These are phyloP conservation scores for Pelecanus crispus DNA, from an alignment of 2,113 vertebrate genomes.

Conservation along the genomic window DNA sequence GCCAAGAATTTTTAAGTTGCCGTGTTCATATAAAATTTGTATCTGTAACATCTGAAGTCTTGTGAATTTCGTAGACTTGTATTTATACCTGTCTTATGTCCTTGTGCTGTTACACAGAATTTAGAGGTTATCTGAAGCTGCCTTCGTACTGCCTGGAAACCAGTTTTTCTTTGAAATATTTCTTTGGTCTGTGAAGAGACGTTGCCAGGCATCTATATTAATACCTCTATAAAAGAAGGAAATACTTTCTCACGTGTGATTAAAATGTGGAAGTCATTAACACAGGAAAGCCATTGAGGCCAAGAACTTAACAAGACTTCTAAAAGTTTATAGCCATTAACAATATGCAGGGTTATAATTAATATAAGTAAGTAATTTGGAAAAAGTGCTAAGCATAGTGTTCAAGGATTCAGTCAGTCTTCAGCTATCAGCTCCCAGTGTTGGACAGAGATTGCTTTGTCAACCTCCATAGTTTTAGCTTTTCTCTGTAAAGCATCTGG, in stretches of 20 bases:
- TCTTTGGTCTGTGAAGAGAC: neutral
- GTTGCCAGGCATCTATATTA: neutral
- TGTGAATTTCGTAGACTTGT: neutral
- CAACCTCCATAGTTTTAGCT: neutral
- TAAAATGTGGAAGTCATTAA: conserved; percentile 45
- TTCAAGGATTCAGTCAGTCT: neutral
- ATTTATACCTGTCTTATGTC: neutral
- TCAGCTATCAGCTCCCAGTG: neutral
- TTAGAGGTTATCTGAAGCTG: neutral
- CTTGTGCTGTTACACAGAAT: neutral
- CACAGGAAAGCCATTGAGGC: neutral
- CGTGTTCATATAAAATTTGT: neutral
- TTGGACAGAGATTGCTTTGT: neutral
- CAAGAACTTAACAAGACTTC: conserved; percentile 13
- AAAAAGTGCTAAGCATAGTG: neutral
- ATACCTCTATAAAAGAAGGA: conserved; percentile 1
- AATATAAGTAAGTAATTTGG: neutral
- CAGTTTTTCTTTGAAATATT: neutral
- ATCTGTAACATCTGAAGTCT: neutral
- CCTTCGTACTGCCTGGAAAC: neutral
- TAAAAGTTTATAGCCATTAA: neutral
- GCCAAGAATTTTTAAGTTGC: neutral
- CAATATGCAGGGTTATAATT: neutral
- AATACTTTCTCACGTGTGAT: neutral
- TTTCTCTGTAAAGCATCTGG: neutral